Conservation (phyloP, 2,797 vertebrate species). For the Micrastur ruficollis region DNA sequence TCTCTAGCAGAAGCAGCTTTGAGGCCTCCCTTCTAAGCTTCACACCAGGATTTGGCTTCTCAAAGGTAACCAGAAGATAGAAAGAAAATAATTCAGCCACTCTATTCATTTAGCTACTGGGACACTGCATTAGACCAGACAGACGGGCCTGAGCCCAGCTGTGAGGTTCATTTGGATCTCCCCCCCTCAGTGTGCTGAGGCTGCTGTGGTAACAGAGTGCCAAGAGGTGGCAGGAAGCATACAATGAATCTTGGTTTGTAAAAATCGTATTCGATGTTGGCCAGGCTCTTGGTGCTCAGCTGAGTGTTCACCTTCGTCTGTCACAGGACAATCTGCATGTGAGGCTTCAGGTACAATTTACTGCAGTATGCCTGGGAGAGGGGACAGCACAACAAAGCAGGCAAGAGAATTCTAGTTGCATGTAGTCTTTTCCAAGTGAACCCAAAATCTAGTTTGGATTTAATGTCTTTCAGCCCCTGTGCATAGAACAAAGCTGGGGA, state of each 20-base stretch:
- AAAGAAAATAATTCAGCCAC: background rate
- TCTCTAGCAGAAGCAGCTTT: background rate
- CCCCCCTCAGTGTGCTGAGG: background rate
- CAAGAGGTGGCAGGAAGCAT: conserved; percentile 67
- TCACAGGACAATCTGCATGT: conserved; percentile 80
- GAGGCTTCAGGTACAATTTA: conserved; percentile 84
- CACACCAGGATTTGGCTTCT: background rate
- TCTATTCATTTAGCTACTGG: background rate
- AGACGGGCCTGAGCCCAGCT: background rate
- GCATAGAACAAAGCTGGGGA: background rate
- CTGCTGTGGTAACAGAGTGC: background rate
- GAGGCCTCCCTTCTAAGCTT: background rate
- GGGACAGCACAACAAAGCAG: background rate
- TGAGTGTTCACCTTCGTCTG: conserved; percentile 80
- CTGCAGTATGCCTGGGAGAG: conserved; percentile 79
- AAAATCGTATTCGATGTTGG: conserved; percentile 77
- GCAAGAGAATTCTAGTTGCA: background rate
- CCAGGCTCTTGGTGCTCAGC: conserved; percentile 81
- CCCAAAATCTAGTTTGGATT: background rate
- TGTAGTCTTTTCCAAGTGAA: background rate
- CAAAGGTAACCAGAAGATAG: background rate
- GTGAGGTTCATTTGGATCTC: background rate
- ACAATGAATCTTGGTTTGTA: conserved; percentile 84
- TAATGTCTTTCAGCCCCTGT: background rate
- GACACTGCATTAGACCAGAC: background rate